Evolutionary conservation across 2,113 vertebrate species (phyloP), one percentile per base, ranked within the genome.

Genomic region (Leptobrachium leishanense): DNA sequence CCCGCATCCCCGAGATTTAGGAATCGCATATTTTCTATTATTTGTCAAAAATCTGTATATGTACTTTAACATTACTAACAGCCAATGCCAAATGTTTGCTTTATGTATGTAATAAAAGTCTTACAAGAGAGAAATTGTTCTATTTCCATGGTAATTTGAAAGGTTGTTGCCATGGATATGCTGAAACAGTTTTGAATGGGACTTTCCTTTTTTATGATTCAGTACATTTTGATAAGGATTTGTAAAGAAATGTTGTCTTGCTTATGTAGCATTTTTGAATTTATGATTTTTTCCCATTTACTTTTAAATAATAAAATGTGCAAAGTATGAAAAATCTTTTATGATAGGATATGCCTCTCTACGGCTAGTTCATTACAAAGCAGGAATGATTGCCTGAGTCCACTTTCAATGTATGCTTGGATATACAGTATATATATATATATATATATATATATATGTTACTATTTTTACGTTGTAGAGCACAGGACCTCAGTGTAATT

Each of bases 81-180:
- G 78, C 15, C 71, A 59, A 74, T 81, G 78, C 72, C 78, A 81
- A 81, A 74, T 74, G 68, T 81, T 81, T 81, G 70, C 78, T 81
- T 74, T 81, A 81, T 81, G 64, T 74, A 81, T 68, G 43, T 68
- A 68, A 81, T 74, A 81, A 81, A 74, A 81, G 72, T 81, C 78
- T 74, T 81, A 68, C 71, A 74, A 64, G 41, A 74, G 72, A 81
- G 54, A 81, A 68, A 81, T 68, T 74, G 72, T 81, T 81, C 78
- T 62, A 81, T 81, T 81, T 81, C 72, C 78, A 74, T 81, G 78
- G 71, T 74, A 81, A 81, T 81, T 74, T 81, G 53, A 74, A 68
- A 81, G 65, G 54, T 68, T 74, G 78, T 81, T 81, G 71, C 78
- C 78, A 81, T 81, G 78, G 78, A 74, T 74, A 74, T 68, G 43